phyloP scores from a whole-genome alignment of 2,888 invertebrate genomes.

The Mimumesa dahlbomi region DNA sequence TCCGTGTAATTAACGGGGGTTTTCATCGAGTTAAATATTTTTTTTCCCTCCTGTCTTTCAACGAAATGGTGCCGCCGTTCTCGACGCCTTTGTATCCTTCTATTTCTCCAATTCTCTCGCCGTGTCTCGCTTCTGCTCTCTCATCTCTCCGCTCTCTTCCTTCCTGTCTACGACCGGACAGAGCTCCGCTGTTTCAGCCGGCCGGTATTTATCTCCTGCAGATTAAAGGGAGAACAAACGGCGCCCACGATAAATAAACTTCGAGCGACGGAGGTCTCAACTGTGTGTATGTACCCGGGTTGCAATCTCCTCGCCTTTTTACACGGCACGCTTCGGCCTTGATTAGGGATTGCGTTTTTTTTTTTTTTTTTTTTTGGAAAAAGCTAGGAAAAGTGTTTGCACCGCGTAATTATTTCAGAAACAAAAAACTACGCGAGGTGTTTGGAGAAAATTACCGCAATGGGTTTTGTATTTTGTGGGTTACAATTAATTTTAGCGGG shows the following conservation, averaged over 20 bases:
- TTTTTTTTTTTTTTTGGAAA: too few species aligned
- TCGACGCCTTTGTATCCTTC: constrained; percentile 11
- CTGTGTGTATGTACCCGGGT: not conserved
- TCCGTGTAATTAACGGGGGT: too few species aligned
- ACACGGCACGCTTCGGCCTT: not conserved
- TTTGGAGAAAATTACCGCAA: too few species aligned
- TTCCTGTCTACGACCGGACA: constrained; percentile 31
- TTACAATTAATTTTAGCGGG: too few species aligned
- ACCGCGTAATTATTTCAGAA: too few species aligned
- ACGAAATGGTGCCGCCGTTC: constrained; percentile 17
- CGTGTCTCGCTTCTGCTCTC: not conserved
- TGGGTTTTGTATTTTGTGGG: too few species aligned
- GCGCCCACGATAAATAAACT: constrained; percentile 56
- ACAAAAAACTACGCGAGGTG: too few species aligned
- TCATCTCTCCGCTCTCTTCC: constrained; percentile 9
- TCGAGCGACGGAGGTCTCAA: constrained; percentile 10
- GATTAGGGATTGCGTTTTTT: not conserved
- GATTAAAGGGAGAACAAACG: constrained; percentile 62
- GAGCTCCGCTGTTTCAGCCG: constrained; percentile 43
- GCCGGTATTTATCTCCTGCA: constrained; percentile 57
- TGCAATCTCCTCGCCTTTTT: constrained; percentile 5
- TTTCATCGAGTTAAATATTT: too few species aligned
- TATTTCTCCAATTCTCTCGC: constrained; percentile 12
- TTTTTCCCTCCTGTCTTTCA: not conserved
- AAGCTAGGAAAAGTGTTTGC: too few species aligned